Evolutionary conservation across 2,113 vertebrate genomes (phyloP), one percentile per base, ranked within the genome.

Genomic region (Gasterosteus aculeatus): DNA sequence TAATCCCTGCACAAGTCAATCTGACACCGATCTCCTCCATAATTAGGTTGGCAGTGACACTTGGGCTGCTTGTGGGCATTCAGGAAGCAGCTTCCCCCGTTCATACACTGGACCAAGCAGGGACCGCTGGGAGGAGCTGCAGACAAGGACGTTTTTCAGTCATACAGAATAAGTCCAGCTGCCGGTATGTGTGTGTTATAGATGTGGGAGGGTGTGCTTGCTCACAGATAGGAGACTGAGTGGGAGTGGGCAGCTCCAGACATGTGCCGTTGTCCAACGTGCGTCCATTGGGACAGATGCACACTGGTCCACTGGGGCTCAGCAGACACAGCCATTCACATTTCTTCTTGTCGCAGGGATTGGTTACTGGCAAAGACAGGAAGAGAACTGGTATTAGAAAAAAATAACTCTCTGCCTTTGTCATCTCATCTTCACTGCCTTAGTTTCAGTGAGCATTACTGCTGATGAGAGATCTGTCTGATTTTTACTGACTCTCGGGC

Each of bases 291-390:
- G 98, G 97, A 88, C 97, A 99, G 60, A 94, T 98, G 84, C 97
- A 99, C 54, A 98, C 97, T 0, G 98, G 96, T 14, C 97, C 98
- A 0, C 97, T 99, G 86, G 98, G 98, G 78, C 96, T 99, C 38
- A 99, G 94, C 88, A 99, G 93, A 87, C 98, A 99, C 38, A 99
- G 93, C 98, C 98, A 99, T 78, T 99, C 97, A 0, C 97, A 99
- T 69, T 98, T 98, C 95, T 99, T 99, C 70, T 96, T 95, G 94
- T 99, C 97, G 7, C 98, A 99, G 1, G 97, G 97, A 89, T 99
- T 99, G 65, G 94, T 94, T 90, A 97, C 97, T 99, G 89, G 9
- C 14, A 76, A 53, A 85, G 18, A 74, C 4, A 73, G 35, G 75
- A 2, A 49, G 46, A 69, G 26, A 68, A 35, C 0, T 9, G 11